Evolutionary conservation across 92 coral and sea anemone species (phyloP), one percentile per base, ranked within the genome.

Genomic region (Isaurus tuberculatus): DNA sequence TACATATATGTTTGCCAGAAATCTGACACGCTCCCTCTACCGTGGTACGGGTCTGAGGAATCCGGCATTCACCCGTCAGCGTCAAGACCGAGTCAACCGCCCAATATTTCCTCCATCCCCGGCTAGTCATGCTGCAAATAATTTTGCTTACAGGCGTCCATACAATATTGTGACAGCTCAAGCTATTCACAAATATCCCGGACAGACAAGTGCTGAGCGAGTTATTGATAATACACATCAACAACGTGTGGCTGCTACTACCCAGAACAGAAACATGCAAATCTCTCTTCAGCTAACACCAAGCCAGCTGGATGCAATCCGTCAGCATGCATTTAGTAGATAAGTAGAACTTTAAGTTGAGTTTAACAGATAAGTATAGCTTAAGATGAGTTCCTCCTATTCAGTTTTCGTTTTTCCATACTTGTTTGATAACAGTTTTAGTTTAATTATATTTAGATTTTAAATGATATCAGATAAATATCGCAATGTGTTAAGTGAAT

Each of bases 321-420:
- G 78, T 43, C 78, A 72, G 17, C 58, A 72, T 72, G 37, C 78
- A 36, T 43, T 72, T 26, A 72, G 78, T 20, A 72, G 61, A 42
- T 25, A 72, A 72, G 75, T 70, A 34, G 3, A 36, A 53, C 10
- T 70, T 61, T 5, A 51, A 51, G n/a, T 8, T 7, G 19, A 51
- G 17, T 51, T 51, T 3, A 51, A 15, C 8, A 36, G 42, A 36
- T 36, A 36, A 3, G 42, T 36, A 36, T 36, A 36, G 42, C 42
- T 65, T 33, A 69, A 69, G 46, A 69, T 32, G 23, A 70, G 31
- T 70, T 40, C 74, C 75, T 40, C 57, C 53, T 70, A 70, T 70
- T 70, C 75, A 70, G 75, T 70, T 70, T 43, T 67, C 8, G 72
- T 67, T 67, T 67, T 67, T 67, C 72, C 72, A 67, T 67, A 67